Evolutionary conservation across 2,113 vertebrate species (phyloP), one percentile per base, ranked within the genome.

Genomic region (Speoplatyrhinus poulsoni): DNA sequence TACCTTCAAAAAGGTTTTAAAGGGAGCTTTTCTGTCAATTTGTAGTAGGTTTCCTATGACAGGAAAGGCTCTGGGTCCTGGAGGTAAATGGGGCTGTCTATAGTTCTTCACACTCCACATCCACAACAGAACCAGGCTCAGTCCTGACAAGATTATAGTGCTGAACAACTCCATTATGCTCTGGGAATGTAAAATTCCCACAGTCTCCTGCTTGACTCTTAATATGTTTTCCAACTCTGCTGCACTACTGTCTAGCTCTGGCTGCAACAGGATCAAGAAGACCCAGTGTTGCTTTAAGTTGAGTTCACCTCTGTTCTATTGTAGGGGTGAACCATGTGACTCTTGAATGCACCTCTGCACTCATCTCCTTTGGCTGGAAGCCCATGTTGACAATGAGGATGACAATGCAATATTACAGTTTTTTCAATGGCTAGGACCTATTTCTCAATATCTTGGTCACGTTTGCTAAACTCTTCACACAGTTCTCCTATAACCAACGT

Each of bases 41-140:
- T 82, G 80, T 6, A 50, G 73, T 54, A 92, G 59, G 55, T 92
- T 92, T 61, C 92, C 91, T 1, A 90, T 36, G 0, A 92, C 59
- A 58, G 91, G 90, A 6, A 93, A 73, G 0, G 78, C 72, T 6
- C 12, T 0, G 6, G 91, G 92, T 48, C 92, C 92, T 1, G 92
- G 92, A 10, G 92, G 91, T 19, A 91, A 50, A 0, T 0, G 9
- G 46, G 64, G 26, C 3, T 56, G 70, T 3, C 9, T 32, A 0
- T 32, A 70, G 56, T 49, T 68, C 65, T 64, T 87, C 26, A 63
- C 49, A 3, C 1, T 72, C 4, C 88, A 12, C 7, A 86, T 3
- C 75, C 83, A 73, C 12, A 91, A 59, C 55, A 91, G 74, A 69
- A 48, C 66, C 9, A 80, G 15, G 19, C 90, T 64, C 0, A 88